Conservation (phyloP, 2,888 invertebrate genomes). For the Rhingia campestris region DNA sequence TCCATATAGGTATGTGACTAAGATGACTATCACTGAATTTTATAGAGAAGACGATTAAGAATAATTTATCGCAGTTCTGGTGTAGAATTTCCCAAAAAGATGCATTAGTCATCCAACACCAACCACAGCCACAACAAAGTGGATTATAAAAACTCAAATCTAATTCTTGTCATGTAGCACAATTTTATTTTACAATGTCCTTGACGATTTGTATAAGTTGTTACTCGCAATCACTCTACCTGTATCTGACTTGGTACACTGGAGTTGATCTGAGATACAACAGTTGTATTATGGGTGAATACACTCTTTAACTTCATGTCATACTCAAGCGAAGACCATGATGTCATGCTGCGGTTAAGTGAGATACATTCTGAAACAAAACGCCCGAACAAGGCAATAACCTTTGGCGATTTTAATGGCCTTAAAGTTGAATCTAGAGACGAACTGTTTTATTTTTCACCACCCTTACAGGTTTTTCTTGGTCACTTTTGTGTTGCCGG, state of each 20-base stretch:
- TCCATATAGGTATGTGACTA: slow-evolving; percentile 15
- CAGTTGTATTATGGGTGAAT: slow-evolving; percentile 45
- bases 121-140: slow-evolving; percentile 10
- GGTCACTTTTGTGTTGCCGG: neutral
- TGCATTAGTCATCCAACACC: slow-evolving; percentile 34
- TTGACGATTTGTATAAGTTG: slow-evolving; percentile 14
- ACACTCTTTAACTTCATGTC: slow-evolving; percentile 19
- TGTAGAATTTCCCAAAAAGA: slow-evolving; percentile 35
- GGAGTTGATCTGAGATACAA: slow-evolving; percentile 17
- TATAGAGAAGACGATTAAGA: slow-evolving; percentile 26
- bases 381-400: slow-evolving; percentile 23
- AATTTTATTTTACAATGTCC: slow-evolving; percentile 39
- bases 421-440: slow-evolving; percentile 5
- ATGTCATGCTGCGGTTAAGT: slow-evolving; percentile 40
- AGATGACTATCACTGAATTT: slow-evolving; percentile 32
- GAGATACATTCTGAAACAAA: neutral
- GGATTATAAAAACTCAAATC: slow-evolving; percentile 15
- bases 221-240: too few relatives aligned
- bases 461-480: slow-evolving; percentile 9
- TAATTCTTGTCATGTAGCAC: slow-evolving; percentile 51
- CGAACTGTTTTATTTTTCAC: neutral
- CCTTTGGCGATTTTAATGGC: slow-evolving; percentile 35
- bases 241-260: neutral
- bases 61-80: slow-evolving; percentile 34
- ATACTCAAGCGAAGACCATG: slow-evolving; percentile 3